Evolutionary conservation across 1,140 invertebrate species (phyloP).

Genomic region (Apis florea): DNA sequence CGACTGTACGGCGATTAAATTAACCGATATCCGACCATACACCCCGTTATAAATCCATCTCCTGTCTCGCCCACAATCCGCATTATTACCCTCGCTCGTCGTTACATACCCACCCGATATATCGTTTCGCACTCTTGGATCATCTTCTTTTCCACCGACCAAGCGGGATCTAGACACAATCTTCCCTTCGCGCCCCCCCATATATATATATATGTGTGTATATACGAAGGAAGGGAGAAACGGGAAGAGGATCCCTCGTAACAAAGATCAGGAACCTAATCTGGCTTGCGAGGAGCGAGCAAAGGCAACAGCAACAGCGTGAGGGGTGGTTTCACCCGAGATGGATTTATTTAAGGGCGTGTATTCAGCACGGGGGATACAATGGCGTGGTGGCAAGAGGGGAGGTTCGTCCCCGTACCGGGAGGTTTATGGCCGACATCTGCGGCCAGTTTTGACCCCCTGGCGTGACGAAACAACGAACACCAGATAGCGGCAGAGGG

Average conservation of each 20-base stretch:
- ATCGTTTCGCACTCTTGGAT: constrained; percentile 35
- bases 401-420: constrained; percentile 39
- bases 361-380: constrained; percentile 73
- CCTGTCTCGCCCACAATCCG: constrained; percentile 26
- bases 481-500: constrained; percentile 47
- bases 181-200: neutral
- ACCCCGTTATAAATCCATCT: constrained; percentile 26
- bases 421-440: constrained; percentile 76
- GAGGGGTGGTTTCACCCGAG: constrained; percentile 41
- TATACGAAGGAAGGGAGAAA: neutral
- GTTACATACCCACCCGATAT: constrained; percentile 21
- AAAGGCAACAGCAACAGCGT: constrained; percentile 39
- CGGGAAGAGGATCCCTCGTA: constrained; percentile 23
- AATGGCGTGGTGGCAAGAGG: constrained; percentile 57
- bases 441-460: constrained; percentile 79
- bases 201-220: neutral
- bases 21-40: constrained; percentile 10
- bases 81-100: constrained; percentile 15
- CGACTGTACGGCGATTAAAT: constrained; percentile 22
- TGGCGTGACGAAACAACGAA: constrained; percentile 76
- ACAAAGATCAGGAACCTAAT: constrained; percentile 59
- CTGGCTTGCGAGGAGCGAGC: constrained; percentile 37
- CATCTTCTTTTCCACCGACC: constrained; percentile 17
- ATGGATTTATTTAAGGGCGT: constrained; percentile 80
- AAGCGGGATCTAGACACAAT: neutral